Conservation (phyloP, 2,113 vertebrate genomes). For the Clarias magur region DNA sequence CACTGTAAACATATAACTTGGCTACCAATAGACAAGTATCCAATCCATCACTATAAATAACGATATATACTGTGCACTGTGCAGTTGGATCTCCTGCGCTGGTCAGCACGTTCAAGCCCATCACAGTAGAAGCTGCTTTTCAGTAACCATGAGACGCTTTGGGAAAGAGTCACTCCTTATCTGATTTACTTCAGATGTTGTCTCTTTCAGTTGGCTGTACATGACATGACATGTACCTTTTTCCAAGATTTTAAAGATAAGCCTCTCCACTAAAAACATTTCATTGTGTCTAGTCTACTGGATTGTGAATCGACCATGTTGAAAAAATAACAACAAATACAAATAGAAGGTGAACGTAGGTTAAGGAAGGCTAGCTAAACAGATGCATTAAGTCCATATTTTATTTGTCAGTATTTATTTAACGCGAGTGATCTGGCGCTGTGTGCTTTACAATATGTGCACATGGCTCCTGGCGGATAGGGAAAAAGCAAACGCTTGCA, state of each 20-base stretch:
- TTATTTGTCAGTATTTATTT: neutral
- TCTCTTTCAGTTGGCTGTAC: neutral
- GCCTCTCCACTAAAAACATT: neutral
- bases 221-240: neutral
- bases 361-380: neutral
- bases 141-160: neutral
- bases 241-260: neutral
- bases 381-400: neutral
- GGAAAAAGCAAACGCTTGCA: neutral
- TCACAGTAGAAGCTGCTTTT: neutral
- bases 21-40: no score
- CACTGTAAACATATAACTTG: neutral
- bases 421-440: neutral
- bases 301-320: neutral
- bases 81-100: neutral
- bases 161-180: neutral
- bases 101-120: neutral
- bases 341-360: neutral
- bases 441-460: neutral
- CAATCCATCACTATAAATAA: neutral
- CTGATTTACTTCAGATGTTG: neutral
- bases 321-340: neutral
- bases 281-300: neutral
- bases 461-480: neutral
- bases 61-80: no score